These are phyloP conservation scores for Drosophila sechellia DNA, from an alignment of 1,140 invertebrate species.

Conservation along the genomic window DNA sequence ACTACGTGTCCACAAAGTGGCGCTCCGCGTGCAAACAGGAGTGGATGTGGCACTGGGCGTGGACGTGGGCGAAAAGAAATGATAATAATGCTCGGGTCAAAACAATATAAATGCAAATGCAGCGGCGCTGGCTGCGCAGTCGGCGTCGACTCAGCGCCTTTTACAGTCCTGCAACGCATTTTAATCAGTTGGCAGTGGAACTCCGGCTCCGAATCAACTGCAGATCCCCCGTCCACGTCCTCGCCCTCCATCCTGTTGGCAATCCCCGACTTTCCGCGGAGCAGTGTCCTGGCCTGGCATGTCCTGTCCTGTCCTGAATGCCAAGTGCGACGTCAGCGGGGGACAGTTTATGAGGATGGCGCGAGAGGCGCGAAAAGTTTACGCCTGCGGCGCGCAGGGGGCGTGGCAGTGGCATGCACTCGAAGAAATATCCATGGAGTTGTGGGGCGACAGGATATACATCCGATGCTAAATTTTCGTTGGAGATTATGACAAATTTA, in stretches of 20 bases:
- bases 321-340: slow-evolving; percentile 52
- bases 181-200: slow-evolving; percentile 67
- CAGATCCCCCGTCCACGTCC: slow-evolving; percentile 15
- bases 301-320: slow-evolving; percentile 54
- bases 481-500: too few species aligned
- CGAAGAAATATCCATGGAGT: neutral
- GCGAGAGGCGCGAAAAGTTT: slow-evolving; percentile 46
- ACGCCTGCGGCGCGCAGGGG: slow-evolving; percentile 9
- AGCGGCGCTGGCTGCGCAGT: slow-evolving; percentile 38
- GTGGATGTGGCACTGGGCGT: too few species aligned
- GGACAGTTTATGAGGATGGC: slow-evolving; percentile 44
- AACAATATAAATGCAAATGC: slow-evolving; percentile 84
- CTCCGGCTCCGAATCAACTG: slow-evolving; percentile 8
- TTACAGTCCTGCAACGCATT: slow-evolving; percentile 70
- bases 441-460: too few species aligned
- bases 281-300: slow-evolving; percentile 46
- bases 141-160: slow-evolving; percentile 11
- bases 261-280: neutral
- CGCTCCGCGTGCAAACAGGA: neutral
- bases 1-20: slow-evolving; percentile 40
- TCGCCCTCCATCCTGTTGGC: neutral
- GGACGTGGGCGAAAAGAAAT: slow-evolving; percentile 41
- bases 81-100: slow-evolving; percentile 77
- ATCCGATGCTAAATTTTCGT: too few species aligned
- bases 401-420: slow-evolving; percentile 19